A percentile compares a stretch with the other conserved stretches of the same genome.
Conservation (phyloP, 2,797 vertebrate species). For the Lutjanus argentimaculatus region DNA sequence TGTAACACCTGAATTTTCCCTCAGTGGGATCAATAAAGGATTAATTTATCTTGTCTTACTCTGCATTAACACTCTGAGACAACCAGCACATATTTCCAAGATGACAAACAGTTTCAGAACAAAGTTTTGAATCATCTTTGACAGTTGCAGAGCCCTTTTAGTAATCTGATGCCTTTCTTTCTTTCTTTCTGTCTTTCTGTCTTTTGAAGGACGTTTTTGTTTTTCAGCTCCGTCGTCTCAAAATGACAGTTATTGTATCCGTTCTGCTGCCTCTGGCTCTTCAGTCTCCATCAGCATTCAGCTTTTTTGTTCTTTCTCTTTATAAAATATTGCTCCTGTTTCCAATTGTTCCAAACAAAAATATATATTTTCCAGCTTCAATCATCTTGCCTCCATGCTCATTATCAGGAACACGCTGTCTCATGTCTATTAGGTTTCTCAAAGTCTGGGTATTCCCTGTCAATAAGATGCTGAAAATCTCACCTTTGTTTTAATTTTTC, state of each 20-base stretch:
- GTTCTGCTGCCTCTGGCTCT: slow-evolving; percentile 15
- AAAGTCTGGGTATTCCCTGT: neutral
- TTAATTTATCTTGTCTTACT: neutral
- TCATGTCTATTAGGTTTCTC: neutral
- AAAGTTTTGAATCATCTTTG: slow-evolving; percentile 15
- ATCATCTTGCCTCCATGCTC: neutral
- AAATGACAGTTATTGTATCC: slow-evolving; percentile 24
- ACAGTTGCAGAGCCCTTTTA: slow-evolving; percentile 10
- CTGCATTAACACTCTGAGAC: neutral
- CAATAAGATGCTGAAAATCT: neutral
- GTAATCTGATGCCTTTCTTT: slow-evolving; percentile 6
- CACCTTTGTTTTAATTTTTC: neutral
- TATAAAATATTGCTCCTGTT: slow-evolving; percentile 9
- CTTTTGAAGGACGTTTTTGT: slow-evolving; percentile 31
- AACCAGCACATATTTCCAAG: neutral
- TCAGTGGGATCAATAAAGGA: too few species aligned
- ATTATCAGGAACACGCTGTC: slow-evolving; percentile 11
- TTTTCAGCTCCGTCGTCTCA: slow-evolving; percentile 1
- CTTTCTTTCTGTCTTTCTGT: neutral
- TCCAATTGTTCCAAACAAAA: slow-evolving; percentile 6
- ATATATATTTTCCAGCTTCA: neutral
- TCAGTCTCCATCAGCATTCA: slow-evolving; percentile 11
- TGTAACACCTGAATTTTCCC: too few species aligned
- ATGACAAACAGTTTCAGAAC: slow-evolving; percentile 7
- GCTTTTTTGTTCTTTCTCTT: neutral